Percentiles rank a stretch among this genome's conserved stretches.
Evolutionary conservation across 2,888 invertebrate species (phyloP).

Genomic region (Synergus laeviventris): DNA sequence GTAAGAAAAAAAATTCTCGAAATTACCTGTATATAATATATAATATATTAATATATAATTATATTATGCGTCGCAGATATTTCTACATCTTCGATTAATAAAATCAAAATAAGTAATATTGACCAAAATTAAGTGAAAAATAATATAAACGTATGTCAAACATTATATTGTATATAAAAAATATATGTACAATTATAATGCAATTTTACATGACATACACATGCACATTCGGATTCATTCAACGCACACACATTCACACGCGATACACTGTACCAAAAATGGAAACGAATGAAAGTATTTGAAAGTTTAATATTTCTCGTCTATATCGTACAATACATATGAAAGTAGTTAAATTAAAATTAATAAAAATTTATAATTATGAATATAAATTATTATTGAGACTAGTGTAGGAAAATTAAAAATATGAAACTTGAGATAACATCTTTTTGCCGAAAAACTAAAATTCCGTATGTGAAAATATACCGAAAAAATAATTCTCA

Average conservation of each 20-base stretch:
- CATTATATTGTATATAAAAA: not conserved
- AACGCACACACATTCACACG: constrained; percentile 41
- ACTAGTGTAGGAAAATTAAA: not conserved
- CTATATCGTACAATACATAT: constrained; percentile 32
- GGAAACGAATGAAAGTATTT: constrained; percentile 69
- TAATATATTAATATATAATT: not conserved
- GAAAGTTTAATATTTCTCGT: constrained; percentile 56
- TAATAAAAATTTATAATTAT: not conserved
- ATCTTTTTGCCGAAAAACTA: too few relatives aligned
- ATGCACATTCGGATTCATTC: not conserved
- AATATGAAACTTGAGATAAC: too few relatives aligned
- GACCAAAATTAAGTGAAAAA: not conserved
- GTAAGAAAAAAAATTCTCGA: too few relatives aligned
- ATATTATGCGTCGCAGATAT: not conserved
- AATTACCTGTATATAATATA: not conserved
- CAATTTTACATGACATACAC: not conserved
- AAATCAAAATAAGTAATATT: not conserved
- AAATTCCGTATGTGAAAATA: too few relatives aligned
- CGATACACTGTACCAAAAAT: constrained; percentile 39
- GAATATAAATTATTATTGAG: constrained; percentile 12
- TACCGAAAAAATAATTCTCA: too few relatives aligned
- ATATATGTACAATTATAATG: not conserved
- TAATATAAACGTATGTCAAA: not conserved
- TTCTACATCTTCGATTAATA: not conserved
- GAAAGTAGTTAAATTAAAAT: constrained; percentile 31